Evolutionary conservation across 2,888 invertebrate species (phyloP).

Genomic region (Drosophila ochracea): DNA sequence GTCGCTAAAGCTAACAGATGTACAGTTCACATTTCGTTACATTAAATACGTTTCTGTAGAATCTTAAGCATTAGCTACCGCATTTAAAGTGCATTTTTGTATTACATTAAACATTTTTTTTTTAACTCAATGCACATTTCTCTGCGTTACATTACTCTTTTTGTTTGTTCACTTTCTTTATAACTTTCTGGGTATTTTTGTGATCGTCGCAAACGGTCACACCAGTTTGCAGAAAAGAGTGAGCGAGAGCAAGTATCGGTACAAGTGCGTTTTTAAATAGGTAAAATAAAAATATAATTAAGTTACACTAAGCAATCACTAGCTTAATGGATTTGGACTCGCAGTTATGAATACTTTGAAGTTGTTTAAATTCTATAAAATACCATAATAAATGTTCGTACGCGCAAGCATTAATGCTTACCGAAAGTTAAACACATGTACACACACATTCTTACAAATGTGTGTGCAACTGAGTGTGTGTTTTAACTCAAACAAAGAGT

Average conservation of each 20-base stretch:
- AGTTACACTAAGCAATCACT: background rate
- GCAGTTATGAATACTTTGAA: background rate
- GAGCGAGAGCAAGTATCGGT: constrained; percentile 40
- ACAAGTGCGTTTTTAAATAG: constrained; percentile 31
- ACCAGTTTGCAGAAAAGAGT: constrained; percentile 31
- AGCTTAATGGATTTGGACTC: background rate
- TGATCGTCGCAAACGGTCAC: constrained; percentile 13
- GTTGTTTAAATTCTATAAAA: background rate
- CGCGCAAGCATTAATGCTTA: constrained; percentile 11
- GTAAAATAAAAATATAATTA: constrained; percentile 14
- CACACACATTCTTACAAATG: constrained; percentile 29
- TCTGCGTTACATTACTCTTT: background rate
- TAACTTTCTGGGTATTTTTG: constrained; percentile 12
- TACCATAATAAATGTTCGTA: background rate
- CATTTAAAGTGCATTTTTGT: background rate
- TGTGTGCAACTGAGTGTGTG: constrained; percentile 18
- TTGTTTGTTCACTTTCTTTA: background rate
- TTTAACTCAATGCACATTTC: background rate
- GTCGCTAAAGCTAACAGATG: background rate
- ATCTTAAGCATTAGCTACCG: background rate
- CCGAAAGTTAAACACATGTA: constrained; percentile 29
- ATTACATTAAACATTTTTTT: constrained; percentile 1
- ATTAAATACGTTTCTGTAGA: background rate
- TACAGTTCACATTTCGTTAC: background rate
- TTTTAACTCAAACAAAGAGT: constrained; percentile 40